A percentile compares a stretch with the other conserved stretches of the same genome.
Conservation (phyloP, 2,888 invertebrate genomes). For the Lithosia quadra region DNA sequence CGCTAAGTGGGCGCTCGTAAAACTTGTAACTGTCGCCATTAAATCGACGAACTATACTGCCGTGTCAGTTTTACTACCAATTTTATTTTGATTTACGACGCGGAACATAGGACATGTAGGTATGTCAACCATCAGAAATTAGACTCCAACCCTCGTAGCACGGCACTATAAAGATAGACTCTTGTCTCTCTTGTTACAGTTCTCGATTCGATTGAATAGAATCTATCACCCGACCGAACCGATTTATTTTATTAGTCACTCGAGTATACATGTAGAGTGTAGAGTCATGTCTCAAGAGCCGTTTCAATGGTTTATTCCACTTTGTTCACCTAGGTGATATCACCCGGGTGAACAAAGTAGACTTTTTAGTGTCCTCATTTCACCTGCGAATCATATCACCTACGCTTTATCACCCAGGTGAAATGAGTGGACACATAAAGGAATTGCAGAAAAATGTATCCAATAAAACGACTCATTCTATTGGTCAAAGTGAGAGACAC, state of each 20-base stretch:
- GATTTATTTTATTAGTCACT: no score
- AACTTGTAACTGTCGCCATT: conserved; percentile 34
- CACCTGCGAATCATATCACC: no score
- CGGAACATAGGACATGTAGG: conserved; percentile 3
- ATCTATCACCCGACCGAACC: background rate
- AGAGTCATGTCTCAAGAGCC: no score
- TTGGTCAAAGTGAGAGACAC: background rate
- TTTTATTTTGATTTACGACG: conserved; percentile 40
- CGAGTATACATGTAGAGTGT: no score
- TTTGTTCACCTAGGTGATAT: no score
- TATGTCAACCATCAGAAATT: background rate
- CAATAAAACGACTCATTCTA: no score
- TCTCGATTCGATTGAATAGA: background rate
- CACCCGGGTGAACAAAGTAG: no score
- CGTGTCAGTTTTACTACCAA: conserved; percentile 30
- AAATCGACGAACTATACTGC: conserved; percentile 22
- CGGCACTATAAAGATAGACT: background rate
- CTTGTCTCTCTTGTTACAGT: background rate
- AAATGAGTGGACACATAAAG: no score
- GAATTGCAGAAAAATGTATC: no score
- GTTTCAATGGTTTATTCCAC: no score
- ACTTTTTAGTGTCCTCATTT: no score
- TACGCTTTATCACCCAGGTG: no score
- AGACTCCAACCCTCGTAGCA: background rate
- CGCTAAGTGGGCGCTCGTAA: conserved; percentile 36